Evolutionary conservation across 2,888 invertebrate species (phyloP).

Genomic region (Synergus laeviventris): DNA sequence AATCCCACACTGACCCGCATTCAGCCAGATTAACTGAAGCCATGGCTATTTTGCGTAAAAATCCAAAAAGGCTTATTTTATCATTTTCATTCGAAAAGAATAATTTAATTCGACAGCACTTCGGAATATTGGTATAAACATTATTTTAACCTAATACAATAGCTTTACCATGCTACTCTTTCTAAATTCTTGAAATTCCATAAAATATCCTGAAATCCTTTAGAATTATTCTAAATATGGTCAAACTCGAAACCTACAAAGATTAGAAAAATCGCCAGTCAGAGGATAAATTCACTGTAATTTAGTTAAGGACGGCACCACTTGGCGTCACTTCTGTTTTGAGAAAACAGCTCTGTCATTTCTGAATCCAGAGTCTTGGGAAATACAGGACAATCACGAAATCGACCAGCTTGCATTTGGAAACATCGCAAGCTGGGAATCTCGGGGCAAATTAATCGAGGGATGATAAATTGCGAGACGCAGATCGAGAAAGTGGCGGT

Average conservation of each 20-base stretch:
- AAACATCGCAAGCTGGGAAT: constrained; percentile 48
- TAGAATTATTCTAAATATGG: too few relatives aligned
- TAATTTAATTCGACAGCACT: too few relatives aligned
- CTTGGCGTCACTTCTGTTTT: not conserved
- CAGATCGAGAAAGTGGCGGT: constrained; percentile 55
- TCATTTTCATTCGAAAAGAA: not conserved
- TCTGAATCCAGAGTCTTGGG: not conserved
- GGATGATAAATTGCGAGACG: constrained; percentile 69
- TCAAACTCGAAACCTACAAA: too few relatives aligned
- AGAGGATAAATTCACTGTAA: not conserved
- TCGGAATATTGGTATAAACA: too few relatives aligned
- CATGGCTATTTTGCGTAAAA: not conserved
- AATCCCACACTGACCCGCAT: constrained; percentile 8
- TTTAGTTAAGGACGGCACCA: constrained; percentile 12
- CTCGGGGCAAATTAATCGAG: constrained; percentile 70
- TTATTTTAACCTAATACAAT: too few relatives aligned
- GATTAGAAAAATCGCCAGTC: too few relatives aligned
- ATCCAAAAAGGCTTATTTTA: not conserved
- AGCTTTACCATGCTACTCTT: too few relatives aligned
- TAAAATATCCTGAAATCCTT: too few relatives aligned
- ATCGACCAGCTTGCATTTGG: constrained; percentile 10
- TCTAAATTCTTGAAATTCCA: too few relatives aligned
- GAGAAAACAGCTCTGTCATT: not conserved
- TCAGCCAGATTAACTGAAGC: not conserved
- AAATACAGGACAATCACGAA: not conserved